Base-by-base conservation (phyloP, 1,140 invertebrate species). In the Acromyrmex charruanus region DNA sequence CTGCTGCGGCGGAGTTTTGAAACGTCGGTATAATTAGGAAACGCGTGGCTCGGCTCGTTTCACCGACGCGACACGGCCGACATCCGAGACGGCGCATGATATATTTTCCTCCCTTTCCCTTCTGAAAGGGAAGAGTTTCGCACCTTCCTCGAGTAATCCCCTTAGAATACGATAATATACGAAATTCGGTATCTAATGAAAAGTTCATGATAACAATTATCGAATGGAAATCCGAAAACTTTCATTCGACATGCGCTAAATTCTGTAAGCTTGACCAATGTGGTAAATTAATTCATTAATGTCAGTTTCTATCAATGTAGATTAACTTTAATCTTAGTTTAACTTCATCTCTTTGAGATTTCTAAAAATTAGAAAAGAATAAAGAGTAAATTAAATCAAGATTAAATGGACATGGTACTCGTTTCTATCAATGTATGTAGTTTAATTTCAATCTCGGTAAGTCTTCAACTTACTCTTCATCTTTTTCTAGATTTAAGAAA, bases 11-110 rank as follows among this genome's bases (percentile, higher is more conserved):
- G 49, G 87, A 87, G 90, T 94, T 94, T 95, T 94, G 93, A 94
- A 94, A 94, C 91, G 81, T 87, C 81, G 91, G 91, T 94, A 93
- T 94, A 94, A 94, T 95, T 94, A 94, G 93, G 93, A 95, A 95
- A 95, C 89, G 92, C 87, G 87, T 92, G 90, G 85, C 35, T 77
- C 80, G 87, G 65, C 82, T 89, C 85, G 81, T 87, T 88, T 72
- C 81, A 87, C 85, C 86, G 68, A 82, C 81, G 59, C 86, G 88
- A 85, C 69, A 66, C 74, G 74, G 65, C 65, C 86, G 69, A 84
- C 80, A 68, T 49, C 25, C 74, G 51, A 31, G 25, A 55, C 28
- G 79, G 51, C 35, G n/a, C 39, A 53, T 31, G 6, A 25, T 61
- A 51, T 51, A 14, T 6, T 75, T n/a, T 49, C 80, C 55, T 72